Base-by-base conservation (phyloP, 2,888 invertebrate genomes). In the Helobdella robusta region DNA sequence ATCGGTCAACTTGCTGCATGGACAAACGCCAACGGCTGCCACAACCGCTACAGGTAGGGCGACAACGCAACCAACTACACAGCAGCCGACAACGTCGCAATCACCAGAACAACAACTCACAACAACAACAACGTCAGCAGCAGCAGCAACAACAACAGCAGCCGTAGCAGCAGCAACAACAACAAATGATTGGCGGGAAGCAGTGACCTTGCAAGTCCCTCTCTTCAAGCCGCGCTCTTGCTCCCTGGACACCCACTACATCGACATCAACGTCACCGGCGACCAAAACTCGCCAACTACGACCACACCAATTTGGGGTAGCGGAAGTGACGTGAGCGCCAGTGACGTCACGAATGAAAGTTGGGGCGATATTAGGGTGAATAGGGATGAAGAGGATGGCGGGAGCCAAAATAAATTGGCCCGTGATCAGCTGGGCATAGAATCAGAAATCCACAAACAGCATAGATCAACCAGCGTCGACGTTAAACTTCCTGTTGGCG, bases 131-230 rank as follows among this genome's bases (percentile, higher is more conserved):
- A n/a, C n/a, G 15, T 44, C 23, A 28, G 28, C 25, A 25, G 28
- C 46, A 28, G 36, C n/a, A n/a, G 40, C 20, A 46, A 61, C 18
- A n/a, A 20, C 8, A 25, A 50, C 8, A n/a, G 6, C 50, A 8
- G 20, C 50, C 23, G 20, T 6, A 25, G 23, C 25, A 23, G 23
- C 30, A 20, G 52, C 18, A 23, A 6, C 35, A 3, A 34, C 34
- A 6, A 40, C 25, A 15, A 18, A 25, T 5, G 34, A 40, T 28
- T 64, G 44, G 52, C n/a, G 18, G 8, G 64, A 64, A 30, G 54
- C 54, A 23, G 56, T 52, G 28, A 52, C 64, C 1, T 44, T 64
- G 11, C 64, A 64, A 25, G 64, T 64, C 5, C 64, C 64, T n/a
- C 28, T 54, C 6, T 34, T 64, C 40, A 64, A 64, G 30, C 64